Conservation (phyloP, 2,888 invertebrate species). For the Plusia festucae region DNA sequence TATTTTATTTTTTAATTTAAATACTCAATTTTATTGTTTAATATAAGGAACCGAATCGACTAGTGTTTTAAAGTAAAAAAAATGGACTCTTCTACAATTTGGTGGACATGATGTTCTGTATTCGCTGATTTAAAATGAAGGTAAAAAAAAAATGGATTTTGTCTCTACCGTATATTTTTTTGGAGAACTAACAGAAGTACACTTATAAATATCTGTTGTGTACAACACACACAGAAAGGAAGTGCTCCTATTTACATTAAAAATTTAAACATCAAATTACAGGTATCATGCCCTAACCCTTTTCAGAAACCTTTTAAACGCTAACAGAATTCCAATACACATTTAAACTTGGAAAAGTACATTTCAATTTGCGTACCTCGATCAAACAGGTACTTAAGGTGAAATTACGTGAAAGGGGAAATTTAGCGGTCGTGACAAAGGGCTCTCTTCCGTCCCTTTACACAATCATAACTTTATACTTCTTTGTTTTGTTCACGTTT, state of each 20-base stretch:
- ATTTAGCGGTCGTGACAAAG: slow-evolving; percentile 22
- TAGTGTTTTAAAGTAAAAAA: no score
- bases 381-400: slow-evolving; percentile 18
- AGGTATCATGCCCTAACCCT: not conserved
- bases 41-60: no score
- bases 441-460: slow-evolving; percentile 16
- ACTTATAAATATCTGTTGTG: no score
- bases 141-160: no score
- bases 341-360: not conserved
- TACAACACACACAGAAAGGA: no score
- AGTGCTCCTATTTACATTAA: not conserved
- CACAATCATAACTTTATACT: slow-evolving; percentile 24
- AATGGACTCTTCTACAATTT: no score
- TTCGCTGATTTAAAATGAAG: no score
- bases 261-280: not conserved
- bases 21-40: no score
- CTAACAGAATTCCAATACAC: not conserved
- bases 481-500: slow-evolving; percentile 35
- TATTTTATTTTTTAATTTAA: no score
- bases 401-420: slow-evolving; percentile 16
- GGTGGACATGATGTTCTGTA: no score
- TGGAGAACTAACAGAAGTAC: no score
- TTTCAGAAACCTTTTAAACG: not conserved
- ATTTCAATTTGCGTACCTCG: slow-evolving; percentile 12
- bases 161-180: no score